Percentiles rank a stretch among this genome's conserved stretches.
phyloP scores from a whole-genome alignment of 2,797 vertebrate genomes.

The Sebastes jordani region DNA sequence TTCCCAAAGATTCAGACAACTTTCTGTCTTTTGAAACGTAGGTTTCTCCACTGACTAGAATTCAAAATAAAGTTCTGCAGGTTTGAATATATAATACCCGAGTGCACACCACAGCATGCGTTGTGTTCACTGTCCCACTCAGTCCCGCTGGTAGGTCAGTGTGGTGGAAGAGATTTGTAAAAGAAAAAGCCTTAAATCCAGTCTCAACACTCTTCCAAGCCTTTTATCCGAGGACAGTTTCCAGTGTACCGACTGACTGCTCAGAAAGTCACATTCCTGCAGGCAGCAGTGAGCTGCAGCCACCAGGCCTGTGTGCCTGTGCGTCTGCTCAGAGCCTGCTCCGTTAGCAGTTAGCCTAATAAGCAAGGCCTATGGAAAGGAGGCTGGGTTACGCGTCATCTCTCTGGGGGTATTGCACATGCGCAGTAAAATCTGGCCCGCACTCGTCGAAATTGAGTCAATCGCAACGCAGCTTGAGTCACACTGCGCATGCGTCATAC shows the following conservation, averaged over 20 bases:
- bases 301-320: slow-evolving; percentile 1
- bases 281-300: not conserved
- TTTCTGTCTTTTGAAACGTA: not conserved
- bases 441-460: too few relatives aligned
- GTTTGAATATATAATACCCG: not conserved
- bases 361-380: too few relatives aligned
- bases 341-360: too few relatives aligned
- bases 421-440: too few relatives aligned
- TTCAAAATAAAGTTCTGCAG: not conserved
- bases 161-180: too few relatives aligned
- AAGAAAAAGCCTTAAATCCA: not conserved
- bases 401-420: too few relatives aligned
- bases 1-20: not conserved
- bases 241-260: not conserved
- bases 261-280: not conserved
- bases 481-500: too few relatives aligned
- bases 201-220: not conserved
- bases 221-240: not conserved
- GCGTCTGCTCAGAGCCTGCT: not conserved
- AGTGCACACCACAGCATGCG: not conserved
- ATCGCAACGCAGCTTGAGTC: too few relatives aligned
- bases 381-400: too few relatives aligned
- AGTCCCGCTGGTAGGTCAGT: not conserved
- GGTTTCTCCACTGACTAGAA: not conserved
- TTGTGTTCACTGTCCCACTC: too few relatives aligned